Base-by-base conservation (phyloP, 2,888 invertebrate genomes). In the Boloria euphrosyne region DNA sequence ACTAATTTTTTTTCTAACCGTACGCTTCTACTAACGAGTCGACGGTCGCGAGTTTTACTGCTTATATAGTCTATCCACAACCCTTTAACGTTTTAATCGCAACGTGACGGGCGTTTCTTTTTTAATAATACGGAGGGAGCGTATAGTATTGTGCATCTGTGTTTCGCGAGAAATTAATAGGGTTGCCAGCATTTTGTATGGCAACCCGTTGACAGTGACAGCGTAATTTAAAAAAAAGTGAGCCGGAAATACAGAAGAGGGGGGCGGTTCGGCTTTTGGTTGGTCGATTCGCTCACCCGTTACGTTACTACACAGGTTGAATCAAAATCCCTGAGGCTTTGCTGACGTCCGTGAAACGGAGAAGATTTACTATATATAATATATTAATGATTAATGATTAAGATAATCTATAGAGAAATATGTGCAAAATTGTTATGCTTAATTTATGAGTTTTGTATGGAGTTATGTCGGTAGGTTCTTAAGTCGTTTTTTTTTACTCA, bases 291-390 rank as follows among this genome's bases (percentile, higher is more conserved):
- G 90, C 89, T 90, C 81, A 90, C 87, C 86, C 87, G 82, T 90
- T 89, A 84, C 87, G 83, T 90, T 91, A 38, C 81, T 89, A 87
- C 86, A 87, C 92, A 92, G 92, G 92, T 92, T 92, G 83, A 92
- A 92, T 85, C 92, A 92, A 77, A 92, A 91, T 76, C 92, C 91
- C 70, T 92, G 88, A 90, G 82, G 72, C 72, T 69, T 61, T 54
- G 62, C 71, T 55, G 69, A 55, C 63, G 69, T 64, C 52, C 69
- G 65, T 53, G 57, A 63, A 49, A 67, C 61, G 64, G 68, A 65
- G 73, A 72, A 70, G 75, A 75, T 70, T 60, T 57, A 65, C 53
- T 50, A 49, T 63, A 58, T 52, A 52, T 46, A 51, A 49, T 47
- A 67, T 71, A 60, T 66, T 66, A 65, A 55, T 68, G 63, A 60